Conservation (phyloP, 2,797 vertebrate species). For the Argyrosomus regius region DNA sequence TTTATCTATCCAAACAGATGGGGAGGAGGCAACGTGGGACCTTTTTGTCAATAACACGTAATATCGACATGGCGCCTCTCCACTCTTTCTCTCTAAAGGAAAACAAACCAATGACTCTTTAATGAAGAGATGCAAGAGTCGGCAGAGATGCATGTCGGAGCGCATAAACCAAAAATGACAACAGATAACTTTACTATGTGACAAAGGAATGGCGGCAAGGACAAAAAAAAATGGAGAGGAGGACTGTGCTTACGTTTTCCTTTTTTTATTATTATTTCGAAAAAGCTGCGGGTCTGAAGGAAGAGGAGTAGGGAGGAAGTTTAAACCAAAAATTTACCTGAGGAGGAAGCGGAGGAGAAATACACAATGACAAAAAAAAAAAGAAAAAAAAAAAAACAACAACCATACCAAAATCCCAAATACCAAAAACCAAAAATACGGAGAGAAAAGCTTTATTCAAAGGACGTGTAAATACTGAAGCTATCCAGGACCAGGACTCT, state of each 20-base stretch:
- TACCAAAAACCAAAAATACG: slow-evolving; percentile 93
- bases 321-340: slow-evolving; percentile 88
- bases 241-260: slow-evolving; percentile 65
- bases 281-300: slow-evolving; percentile 82
- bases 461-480: slow-evolving; percentile 92
- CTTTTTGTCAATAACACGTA: slow-evolving; percentile 76
- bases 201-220: slow-evolving; percentile 76
- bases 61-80: slow-evolving; percentile 65
- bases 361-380: slow-evolving; percentile 81
- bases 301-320: slow-evolving; percentile 76
- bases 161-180: slow-evolving; percentile 85
- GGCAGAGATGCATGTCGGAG: slow-evolving; percentile 64
- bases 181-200: slow-evolving; percentile 82
- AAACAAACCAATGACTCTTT: slow-evolving; percentile 75
- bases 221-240: slow-evolving; percentile 64
- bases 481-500: slow-evolving; percentile 86
- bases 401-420: slow-evolving; percentile 89
- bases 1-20: slow-evolving; percentile 81
- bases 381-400: slow-evolving; percentile 73
- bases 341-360: slow-evolving; percentile 76
- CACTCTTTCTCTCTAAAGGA: slow-evolving; percentile 66
- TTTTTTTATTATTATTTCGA: slow-evolving; percentile 63
- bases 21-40: slow-evolving; percentile 79
- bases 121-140: slow-evolving; percentile 60
- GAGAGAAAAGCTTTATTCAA: slow-evolving; percentile 96